Evolutionary conservation across 64 coral and sea anemone genomes (phyloP).

Genomic region (Porites lutea): DNA sequence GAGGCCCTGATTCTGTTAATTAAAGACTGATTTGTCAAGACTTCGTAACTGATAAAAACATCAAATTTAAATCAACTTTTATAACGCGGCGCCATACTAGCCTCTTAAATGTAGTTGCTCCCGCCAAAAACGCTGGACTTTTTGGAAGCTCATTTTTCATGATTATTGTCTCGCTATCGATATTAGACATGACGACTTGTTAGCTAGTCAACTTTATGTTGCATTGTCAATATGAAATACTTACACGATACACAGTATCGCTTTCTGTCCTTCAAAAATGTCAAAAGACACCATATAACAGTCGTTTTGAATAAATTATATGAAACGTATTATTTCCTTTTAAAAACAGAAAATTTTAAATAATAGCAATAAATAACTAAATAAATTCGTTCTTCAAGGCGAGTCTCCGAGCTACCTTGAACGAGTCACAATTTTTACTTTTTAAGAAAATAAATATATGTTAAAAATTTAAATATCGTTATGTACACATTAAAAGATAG

Average conservation of each 20-base stretch:
- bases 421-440: too few relatives aligned
- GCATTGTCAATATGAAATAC: slow-evolving; percentile 27
- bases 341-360: neutral
- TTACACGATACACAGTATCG: slow-evolving; percentile 18
- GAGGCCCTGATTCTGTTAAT: too few relatives aligned
- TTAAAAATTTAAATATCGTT: neutral
- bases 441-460: neutral
- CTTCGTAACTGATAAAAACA: too few relatives aligned
- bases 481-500: neutral
- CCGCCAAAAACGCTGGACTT: neutral
- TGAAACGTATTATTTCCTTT: neutral
- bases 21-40: too few relatives aligned
- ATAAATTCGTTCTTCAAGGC: neutral
- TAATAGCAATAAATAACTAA: slow-evolving; percentile 19
- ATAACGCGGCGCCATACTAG: too few relatives aligned
- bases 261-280: neutral
- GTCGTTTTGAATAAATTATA: slow-evolving; percentile 11
- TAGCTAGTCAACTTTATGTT: neutral
- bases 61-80: too few relatives aligned
- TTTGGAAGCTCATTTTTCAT: neutral
- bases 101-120: too few relatives aligned
- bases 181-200: neutral
- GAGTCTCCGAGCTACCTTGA: too few relatives aligned
- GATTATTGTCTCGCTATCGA: neutral
- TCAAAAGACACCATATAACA: slow-evolving; percentile 3